Base-by-base conservation (phyloP, 2,888 invertebrate genomes). In the Mesorhabditis belari region DNA sequence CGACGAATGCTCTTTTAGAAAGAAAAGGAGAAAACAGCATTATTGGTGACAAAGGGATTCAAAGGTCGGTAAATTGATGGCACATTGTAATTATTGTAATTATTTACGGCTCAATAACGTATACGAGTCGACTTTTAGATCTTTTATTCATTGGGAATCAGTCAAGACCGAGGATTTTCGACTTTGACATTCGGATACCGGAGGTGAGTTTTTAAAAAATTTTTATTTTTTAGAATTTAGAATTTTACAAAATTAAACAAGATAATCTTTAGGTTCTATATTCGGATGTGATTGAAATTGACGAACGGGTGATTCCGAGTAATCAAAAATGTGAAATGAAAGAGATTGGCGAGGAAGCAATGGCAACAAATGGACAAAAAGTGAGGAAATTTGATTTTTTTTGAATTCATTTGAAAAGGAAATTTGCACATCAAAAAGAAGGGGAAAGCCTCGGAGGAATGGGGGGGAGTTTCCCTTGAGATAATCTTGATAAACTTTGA, bases 1-100 rank as follows among this genome's bases (percentile, higher is more conserved):
- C 96, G 0, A 98, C 98, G 0, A 98, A 98, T 83, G 96, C 98
- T 0, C 84, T 98, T 25, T 84, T 98, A 17, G 98, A 98, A 82
- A 86, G 96, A 58, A 95, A 95, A 82, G 98, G 98, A 0, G 92
- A 95, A 79, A 67, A 92, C 93, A 85, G 96, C 92, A 0, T 86
- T 98, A 5, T 85, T 93, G 5, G 91, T 94, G 54, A 98, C 93
- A 67, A 87, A 88, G 75, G 95, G 96, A 0, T 79, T 79, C 66
- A 73, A 73, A 57, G 71, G 68, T 29, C n/a, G n/a, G n/a, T n/a
- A n/a, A n/a, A n/a, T n/a, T n/a, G n/a, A n/a, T n/a, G n/a, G n/a
- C n/a, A n/a, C n/a, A n/a, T n/a, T n/a, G n/a, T n/a, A n/a, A n/a
- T n/a, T n/a, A n/a, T n/a, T n/a, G n/a, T n/a, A n/a, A n/a, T n/a